Conservation (phyloP, 2,113 vertebrate genomes). For the Neoarius graeffei region DNA sequence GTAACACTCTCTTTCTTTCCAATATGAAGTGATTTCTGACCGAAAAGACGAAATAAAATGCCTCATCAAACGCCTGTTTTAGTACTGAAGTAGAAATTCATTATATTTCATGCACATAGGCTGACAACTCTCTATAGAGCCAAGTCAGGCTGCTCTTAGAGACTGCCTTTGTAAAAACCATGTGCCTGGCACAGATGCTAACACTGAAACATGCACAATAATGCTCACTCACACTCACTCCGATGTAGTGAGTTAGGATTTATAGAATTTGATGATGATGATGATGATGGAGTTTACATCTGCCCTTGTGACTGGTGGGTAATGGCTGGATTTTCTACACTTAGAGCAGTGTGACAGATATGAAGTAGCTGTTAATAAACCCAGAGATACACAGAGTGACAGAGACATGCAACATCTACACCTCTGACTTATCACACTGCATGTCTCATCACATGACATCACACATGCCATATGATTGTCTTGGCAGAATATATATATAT, state of each 20-base stretch:
- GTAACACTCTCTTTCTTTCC: constrained; percentile 48
- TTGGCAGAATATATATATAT: neutral
- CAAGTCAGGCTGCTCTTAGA: neutral
- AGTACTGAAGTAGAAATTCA: neutral
- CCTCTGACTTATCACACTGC: neutral
- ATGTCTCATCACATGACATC: neutral
- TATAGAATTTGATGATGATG: constrained; percentile 33
- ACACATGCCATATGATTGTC: neutral
- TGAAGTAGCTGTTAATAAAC: neutral
- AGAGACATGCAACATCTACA: neutral
- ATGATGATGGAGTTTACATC: constrained; percentile 32
- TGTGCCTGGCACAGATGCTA: neutral
- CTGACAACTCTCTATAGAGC: neutral
- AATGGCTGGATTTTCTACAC: neutral
- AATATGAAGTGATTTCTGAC: neutral
- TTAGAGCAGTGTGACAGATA: constrained; percentile 6
- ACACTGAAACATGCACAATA: neutral
- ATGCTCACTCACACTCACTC: neutral
- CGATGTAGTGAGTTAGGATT: constrained; percentile 21
- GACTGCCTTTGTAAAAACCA: constrained; percentile 11
- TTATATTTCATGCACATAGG: constrained; percentile 6
- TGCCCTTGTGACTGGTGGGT: neutral
- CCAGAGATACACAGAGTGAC: neutral
- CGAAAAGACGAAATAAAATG: neutral
- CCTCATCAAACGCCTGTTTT: neutral